Evolutionary conservation across 2,113 vertebrate species (phyloP).

Genomic region (Abramis brama): DNA sequence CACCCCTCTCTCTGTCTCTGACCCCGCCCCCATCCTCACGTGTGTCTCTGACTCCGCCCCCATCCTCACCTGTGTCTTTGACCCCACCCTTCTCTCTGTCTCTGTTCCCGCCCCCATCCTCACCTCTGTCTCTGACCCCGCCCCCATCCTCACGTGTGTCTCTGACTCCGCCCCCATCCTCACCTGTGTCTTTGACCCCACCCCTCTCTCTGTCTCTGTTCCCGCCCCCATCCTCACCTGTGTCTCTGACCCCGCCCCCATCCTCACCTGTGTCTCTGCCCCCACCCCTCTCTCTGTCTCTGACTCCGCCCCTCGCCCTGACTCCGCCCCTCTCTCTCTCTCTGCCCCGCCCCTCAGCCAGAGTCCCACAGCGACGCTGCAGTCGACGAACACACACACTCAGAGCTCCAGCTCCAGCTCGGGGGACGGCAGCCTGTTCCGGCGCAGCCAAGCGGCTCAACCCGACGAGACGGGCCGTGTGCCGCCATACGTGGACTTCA

Average conservation of each 20-base stretch:
- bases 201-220: not conserved
- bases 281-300: not conserved
- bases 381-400: constrained; percentile 94
- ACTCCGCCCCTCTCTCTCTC: not conserved
- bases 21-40: not conserved
- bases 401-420: constrained; percentile 98
- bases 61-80: not conserved
- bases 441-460: constrained; percentile 89
- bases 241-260: too few relatives aligned
- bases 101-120: not conserved
- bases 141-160: not conserved
- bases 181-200: not conserved
- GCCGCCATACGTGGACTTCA: constrained; percentile 96
- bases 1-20: not conserved
- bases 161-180: not conserved
- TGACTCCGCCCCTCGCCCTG: not conserved
- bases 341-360: constrained; percentile 76
- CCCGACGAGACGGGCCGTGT: constrained; percentile 93
- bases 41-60: not conserved
- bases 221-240: not conserved
- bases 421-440: constrained; percentile 93
- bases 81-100: not conserved
- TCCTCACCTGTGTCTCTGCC: too few relatives aligned
- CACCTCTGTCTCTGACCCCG: not conserved
- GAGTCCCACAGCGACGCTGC: constrained; percentile 94